phyloP scores from a whole-genome alignment of 2,113 vertebrate species.

The Puffinus mauretanicus region DNA sequence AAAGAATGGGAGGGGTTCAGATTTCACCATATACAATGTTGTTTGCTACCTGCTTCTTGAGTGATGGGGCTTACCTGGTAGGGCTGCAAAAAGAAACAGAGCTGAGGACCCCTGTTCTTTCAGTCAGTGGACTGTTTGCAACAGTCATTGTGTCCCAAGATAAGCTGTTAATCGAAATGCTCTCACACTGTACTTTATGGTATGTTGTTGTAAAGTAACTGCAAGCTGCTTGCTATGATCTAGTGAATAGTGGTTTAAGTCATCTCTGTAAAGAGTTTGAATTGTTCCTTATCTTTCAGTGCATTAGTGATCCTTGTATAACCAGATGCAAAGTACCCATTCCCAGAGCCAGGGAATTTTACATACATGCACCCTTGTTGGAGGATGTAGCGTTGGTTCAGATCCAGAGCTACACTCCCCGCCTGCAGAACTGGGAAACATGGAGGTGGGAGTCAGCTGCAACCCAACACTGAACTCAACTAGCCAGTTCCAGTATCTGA shows the following conservation, averaged over 20 bases:
- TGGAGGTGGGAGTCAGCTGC: neutral
- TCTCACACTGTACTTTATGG: neutral
- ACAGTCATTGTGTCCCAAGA: neutral
- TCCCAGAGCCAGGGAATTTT: neutral
- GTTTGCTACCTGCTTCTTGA: neutral
- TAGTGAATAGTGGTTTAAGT: neutral
- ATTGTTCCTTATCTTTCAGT: neutral
- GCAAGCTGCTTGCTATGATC: neutral
- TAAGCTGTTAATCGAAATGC: neutral
- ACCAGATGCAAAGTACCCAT: neutral
- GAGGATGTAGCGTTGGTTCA: neutral
- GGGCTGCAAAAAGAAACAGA: neutral
- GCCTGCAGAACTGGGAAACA: neutral
- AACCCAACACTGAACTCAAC: neutral
- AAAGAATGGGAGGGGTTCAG: neutral
- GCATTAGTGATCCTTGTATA: neutral
- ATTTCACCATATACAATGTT: neutral
- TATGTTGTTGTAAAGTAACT: neutral
- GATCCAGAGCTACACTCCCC: neutral
- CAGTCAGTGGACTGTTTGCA: neutral
- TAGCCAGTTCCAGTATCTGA: neutral
- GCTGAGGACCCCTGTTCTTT: neutral
- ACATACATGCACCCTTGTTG: neutral
- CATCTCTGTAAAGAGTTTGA: neutral
- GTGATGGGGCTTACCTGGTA: neutral